Percentiles rank a stretch among this genome's conserved stretches.
These are phyloP conservation scores for Desmodus rotundus DNA, from an alignment of 2,113 vertebrate species.

Conservation along the genomic window DNA sequence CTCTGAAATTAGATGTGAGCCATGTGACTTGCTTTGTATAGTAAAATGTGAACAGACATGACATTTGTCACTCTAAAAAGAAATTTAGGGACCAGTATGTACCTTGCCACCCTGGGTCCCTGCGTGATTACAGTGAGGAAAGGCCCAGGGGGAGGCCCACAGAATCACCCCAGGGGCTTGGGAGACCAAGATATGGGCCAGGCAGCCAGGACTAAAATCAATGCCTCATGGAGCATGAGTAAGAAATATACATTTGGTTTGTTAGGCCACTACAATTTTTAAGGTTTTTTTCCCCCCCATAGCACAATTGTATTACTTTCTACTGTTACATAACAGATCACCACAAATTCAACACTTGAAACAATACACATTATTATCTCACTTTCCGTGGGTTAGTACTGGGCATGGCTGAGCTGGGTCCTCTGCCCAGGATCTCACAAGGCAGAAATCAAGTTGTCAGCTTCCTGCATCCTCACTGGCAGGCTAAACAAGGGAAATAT, in stretches of 20 bases:
- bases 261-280: not conserved
- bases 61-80: not conserved
- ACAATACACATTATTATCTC: not conserved
- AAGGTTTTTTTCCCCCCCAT: not conserved
- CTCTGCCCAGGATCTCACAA: not conserved
- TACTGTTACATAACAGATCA: not conserved
- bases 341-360: not conserved
- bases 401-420: not conserved
- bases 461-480: not conserved
- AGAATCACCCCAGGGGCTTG: not conserved
- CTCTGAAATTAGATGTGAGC: not conserved
- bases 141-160: not conserved
- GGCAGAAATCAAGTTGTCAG: not conserved
- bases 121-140: not conserved
- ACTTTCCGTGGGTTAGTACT: not conserved
- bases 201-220: not conserved
- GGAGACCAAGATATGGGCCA: not conserved
- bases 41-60: not conserved
- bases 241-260: not conserved
- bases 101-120: not conserved
- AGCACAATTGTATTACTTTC: not conserved
- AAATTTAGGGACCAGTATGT: not conserved
- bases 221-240: not conserved
- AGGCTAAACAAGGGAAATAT: not conserved
- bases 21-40: not conserved